Evolutionary conservation across 2,113 vertebrate genomes (phyloP), one percentile per base, ranked within the genome.

Genomic region (Sander vitreus): DNA sequence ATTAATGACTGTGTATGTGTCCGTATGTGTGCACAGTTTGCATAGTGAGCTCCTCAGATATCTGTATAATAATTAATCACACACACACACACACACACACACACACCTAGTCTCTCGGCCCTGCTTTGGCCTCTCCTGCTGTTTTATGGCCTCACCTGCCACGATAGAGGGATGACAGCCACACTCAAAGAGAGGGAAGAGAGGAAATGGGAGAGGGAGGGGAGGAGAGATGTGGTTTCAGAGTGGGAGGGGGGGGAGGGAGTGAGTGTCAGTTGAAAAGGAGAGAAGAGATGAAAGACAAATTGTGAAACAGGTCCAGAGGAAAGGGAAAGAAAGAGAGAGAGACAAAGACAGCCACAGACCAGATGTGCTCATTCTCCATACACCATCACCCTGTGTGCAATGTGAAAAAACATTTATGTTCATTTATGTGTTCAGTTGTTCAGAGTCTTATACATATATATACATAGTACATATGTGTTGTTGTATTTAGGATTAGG

Each of bases 71-170:
- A 86, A 90, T 93, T 88, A 91, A 90, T 91, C 86, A 90, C 84
- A 73, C 72, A 60, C 72, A 76, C 86, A 89, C 81, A 75, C 66
- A 63, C 71, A 77, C 82, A 87, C 86, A 54, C 65, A 60, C 80
- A 73, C 66, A 78, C 81, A 66, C 73, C 76, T 83, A 16, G 79
- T 73, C 54, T 85, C 82, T 19, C 4, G 0, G 66, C 60, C 73
- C 67, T 79, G 76, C 80, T 59, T 65, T 43, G 81, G 80, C 64
- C 80, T 81, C 81, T 65, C 86, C 85, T 70, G 92, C 91, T 90
- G 89, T 85, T 94, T 94, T 89, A 92, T 86, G 84, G 90, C 91
- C 83, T 92, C 92, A 93, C 90, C 92, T 94, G 93, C 90, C 85
- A 88, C 84, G 62, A 88, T 67, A 84, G 89, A 88, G 85, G 89